Conservation (phyloP, 2,113 vertebrate species). For the Odobenus rosmarus region DNA sequence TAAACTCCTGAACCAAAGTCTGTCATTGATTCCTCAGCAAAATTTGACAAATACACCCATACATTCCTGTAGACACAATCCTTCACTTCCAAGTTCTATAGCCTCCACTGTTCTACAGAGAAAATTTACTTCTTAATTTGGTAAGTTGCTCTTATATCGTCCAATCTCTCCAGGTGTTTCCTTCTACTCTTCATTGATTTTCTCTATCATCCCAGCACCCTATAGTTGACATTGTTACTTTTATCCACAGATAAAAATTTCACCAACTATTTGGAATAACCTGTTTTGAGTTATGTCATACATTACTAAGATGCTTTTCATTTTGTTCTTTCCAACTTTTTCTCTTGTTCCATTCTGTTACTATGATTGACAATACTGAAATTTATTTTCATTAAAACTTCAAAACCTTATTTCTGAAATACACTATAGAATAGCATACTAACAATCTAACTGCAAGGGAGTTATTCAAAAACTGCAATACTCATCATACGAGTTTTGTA, state of each 20-base stretch:
- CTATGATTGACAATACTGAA: neutral
- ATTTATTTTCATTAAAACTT: slow-evolving; percentile 60
- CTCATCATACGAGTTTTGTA: neutral
- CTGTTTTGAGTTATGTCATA: neutral
- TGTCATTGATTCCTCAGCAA: neutral
- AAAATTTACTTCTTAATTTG: neutral
- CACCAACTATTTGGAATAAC: neutral
- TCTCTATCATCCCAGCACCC: neutral
- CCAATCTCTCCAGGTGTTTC: neutral
- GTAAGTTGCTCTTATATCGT: neutral
- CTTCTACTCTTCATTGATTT: neutral
- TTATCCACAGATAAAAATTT: neutral
- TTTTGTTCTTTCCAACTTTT: slow-evolving; percentile 40
- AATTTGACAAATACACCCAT: neutral
- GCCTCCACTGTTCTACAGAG: neutral
- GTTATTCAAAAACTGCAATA: slow-evolving; percentile 35
- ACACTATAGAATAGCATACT: neutral
- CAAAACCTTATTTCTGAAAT: slow-evolving; percentile 67
- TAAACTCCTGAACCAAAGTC: neutral
- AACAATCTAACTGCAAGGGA: slow-evolving; percentile 30
- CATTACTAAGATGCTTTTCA: neutral
- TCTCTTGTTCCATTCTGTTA: neutral
- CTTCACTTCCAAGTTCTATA: neutral
- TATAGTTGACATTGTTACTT: neutral
- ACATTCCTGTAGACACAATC: neutral